Evolutionary conservation across 2,888 invertebrate species (phyloP).

Genomic region (Hypselothyrea guttata): DNA sequence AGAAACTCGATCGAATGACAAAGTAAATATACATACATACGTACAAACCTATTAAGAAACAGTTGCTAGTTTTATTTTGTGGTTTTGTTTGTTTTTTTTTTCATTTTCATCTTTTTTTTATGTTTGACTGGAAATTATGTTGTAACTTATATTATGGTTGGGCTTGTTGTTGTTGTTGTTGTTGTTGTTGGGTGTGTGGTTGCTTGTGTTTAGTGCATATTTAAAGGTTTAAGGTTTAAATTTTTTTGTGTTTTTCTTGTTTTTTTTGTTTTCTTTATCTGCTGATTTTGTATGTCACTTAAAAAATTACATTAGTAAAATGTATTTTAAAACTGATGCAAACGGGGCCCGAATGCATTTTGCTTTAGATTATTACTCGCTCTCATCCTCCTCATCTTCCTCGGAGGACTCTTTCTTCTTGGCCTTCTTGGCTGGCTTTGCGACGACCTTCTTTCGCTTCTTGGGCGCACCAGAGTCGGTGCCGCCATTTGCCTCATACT

Average conservation of each 20-base stretch:
- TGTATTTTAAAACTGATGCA: conserved; percentile 81
- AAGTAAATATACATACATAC: conserved; percentile 42
- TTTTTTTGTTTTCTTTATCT: conserved; percentile 25
- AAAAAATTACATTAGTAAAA: conserved; percentile 82
- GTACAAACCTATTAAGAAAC: conserved; percentile 71
- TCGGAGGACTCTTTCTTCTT: conserved; percentile 87
- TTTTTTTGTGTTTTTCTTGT: conserved; percentile 32
- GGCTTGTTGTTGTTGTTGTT: conserved; percentile 41
- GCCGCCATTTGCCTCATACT: conserved; percentile 92
- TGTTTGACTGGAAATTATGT: conserved; percentile 65
- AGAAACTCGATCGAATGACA: conserved; percentile 51
- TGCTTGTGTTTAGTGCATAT: conserved; percentile 65
- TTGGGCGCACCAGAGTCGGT: conserved; percentile 85
- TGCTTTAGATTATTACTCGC: conserved; percentile 83
- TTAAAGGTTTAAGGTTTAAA: conserved; percentile 65
- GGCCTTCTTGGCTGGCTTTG: conserved; percentile 81
- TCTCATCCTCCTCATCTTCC: conserved; percentile 86
- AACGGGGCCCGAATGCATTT: conserved; percentile 27
- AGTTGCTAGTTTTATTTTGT: conserved; percentile 55
- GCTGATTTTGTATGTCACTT: conserved; percentile 70
- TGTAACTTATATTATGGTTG: conserved; percentile 66
- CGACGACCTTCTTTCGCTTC: conserved; percentile 84
- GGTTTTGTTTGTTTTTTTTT: conserved; percentile 35
- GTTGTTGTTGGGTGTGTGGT: conserved; percentile 33
- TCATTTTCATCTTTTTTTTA: conserved; percentile 37